phyloP scores from a whole-genome alignment of 2,113 vertebrate species.

The Hemichromis elongatus region DNA sequence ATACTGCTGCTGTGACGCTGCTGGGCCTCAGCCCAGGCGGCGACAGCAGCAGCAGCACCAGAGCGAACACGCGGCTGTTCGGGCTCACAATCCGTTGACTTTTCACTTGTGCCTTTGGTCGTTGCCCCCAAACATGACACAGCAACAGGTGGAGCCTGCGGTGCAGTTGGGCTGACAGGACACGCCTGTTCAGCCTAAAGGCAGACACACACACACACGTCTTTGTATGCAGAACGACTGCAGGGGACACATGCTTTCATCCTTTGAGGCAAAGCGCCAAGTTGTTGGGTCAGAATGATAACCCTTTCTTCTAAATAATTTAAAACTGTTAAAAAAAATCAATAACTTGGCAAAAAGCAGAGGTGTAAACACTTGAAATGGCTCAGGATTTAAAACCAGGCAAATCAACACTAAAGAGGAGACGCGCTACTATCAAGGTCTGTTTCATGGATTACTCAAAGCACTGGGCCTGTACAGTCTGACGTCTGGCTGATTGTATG shows the following conservation, averaged over 20 bases:
- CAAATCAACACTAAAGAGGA: not conserved
- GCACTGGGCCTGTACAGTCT: not conserved
- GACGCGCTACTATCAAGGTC: not conserved
- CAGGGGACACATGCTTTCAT: not conserved
- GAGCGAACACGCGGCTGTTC: not conserved
- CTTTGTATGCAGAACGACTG: slow-evolving; percentile 25
- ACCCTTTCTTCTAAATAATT: slow-evolving; percentile 1
- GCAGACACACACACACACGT: not conserved
- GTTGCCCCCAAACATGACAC: not conserved
- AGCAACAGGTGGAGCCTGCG: slow-evolving; percentile 23
- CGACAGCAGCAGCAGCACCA: not conserved
- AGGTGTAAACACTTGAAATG: not conserved
- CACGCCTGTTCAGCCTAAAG: slow-evolving; percentile 40
- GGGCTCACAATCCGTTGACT: not conserved
- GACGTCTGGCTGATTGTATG: not conserved
- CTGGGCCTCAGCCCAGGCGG: not conserved
- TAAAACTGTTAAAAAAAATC: not conserved
- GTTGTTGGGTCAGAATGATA: not conserved
- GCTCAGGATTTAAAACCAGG: not conserved
- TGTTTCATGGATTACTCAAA: fast-evolving
- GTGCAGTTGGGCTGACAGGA: not conserved
- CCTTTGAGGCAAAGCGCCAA: not conserved
- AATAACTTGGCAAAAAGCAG: not conserved
- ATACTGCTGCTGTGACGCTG: not conserved
- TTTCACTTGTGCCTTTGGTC: not conserved